Evolutionary conservation across 64 coral and sea anemone genomes (phyloP).

Genomic region (Montipora capricornis): DNA sequence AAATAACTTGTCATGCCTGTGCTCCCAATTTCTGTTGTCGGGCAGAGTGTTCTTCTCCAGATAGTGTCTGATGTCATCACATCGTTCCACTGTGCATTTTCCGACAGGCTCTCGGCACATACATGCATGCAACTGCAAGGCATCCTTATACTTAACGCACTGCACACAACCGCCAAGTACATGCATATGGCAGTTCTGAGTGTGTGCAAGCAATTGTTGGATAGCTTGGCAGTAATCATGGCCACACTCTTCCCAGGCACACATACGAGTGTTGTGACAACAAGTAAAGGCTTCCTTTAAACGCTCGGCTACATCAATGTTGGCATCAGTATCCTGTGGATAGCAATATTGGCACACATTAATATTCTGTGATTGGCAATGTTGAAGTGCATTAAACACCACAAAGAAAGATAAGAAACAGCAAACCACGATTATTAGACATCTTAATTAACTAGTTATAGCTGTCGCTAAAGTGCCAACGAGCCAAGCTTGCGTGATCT

Average conservation of each 20-base stretch:
- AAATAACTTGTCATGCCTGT: background rate
- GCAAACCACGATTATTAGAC: too few relatives aligned
- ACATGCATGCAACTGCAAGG: background rate
- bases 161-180: background rate
- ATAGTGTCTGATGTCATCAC: conserved; percentile 28
- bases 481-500: too few relatives aligned
- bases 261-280: background rate
- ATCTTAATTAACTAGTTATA: too few relatives aligned
- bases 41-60: background rate
- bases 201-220: conserved; percentile 2
- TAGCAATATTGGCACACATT: background rate
- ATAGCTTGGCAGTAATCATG: background rate
- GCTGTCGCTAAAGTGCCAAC: too few relatives aligned
- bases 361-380: background rate
- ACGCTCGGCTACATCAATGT: background rate
- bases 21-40: background rate
- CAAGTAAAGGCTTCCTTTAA: background rate
- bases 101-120: background rate
- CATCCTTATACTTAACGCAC: conserved; percentile 5
- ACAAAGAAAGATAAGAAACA: too few relatives aligned
- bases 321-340: background rate
- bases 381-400: too few relatives aligned
- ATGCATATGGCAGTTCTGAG: conserved; percentile 22
- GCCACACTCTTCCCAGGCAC: background rate
- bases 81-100: background rate